Percentiles rank a stretch among this genome's conserved stretches.
phyloP scores from a whole-genome alignment of 2,888 invertebrate genomes.

The Ornithoptera priamus region DNA sequence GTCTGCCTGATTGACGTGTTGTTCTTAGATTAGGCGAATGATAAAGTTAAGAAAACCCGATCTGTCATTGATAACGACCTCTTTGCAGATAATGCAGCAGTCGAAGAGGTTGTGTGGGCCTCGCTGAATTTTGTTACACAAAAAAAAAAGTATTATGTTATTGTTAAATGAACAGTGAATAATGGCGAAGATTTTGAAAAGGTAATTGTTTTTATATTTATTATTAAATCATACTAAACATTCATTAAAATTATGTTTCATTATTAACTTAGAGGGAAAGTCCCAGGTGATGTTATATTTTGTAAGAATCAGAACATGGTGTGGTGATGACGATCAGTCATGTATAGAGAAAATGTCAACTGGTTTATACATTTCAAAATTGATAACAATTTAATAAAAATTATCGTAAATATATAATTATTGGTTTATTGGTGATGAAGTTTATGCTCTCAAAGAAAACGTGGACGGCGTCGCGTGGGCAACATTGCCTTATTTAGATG shows the following conservation, averaged over 20 bases:
- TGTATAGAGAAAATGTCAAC: too few species aligned
- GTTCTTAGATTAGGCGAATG: constrained; percentile 54
- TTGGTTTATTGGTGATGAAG: not conserved
- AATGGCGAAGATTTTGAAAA: constrained; percentile 61
- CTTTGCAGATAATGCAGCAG: constrained; percentile 38
- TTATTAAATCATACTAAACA: not conserved
- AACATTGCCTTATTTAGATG: constrained; percentile 26
- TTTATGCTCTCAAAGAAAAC: constrained; percentile 24
- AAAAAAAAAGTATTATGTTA: constrained; percentile 3
- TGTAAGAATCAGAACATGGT: too few species aligned
- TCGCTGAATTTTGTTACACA: constrained; percentile 2
- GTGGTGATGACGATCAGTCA: too few species aligned
- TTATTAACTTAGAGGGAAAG: too few species aligned
- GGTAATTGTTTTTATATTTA: constrained; percentile 39
- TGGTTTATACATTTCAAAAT: too few species aligned
- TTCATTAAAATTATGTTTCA: not conserved
- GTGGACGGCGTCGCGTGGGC: constrained; percentile 31
- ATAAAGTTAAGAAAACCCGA: constrained; percentile 56
- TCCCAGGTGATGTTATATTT: too few species aligned
- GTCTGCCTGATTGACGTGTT: constrained; percentile 67
- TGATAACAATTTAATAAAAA: too few species aligned
- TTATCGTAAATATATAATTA: too few species aligned
- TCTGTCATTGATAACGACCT: constrained; percentile 66
- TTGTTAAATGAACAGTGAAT: constrained; percentile 19
- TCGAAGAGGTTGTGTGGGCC: constrained; percentile 16